These are phyloP conservation scores for Artibeus jamaicensis DNA, from an alignment of 2,797 vertebrate species.

Conservation along the genomic window DNA sequence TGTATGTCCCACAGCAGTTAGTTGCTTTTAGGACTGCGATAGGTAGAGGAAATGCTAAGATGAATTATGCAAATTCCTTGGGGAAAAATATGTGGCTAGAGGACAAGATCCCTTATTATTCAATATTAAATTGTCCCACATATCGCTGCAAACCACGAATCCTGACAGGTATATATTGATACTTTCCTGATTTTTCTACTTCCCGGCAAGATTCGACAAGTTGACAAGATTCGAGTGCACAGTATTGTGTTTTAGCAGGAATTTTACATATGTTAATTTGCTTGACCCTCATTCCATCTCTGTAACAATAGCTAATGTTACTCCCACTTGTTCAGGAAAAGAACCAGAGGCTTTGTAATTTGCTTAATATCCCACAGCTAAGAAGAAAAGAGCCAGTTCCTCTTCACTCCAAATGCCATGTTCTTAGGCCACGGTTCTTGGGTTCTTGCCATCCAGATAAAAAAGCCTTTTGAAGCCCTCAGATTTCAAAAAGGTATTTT, in stretches of 20 bases:
- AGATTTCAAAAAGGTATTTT: background rate
- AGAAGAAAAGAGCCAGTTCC: background rate
- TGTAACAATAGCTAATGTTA: background rate
- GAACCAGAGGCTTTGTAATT: background rate
- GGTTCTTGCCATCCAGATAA: background rate
- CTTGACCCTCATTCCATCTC: background rate
- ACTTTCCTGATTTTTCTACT: background rate
- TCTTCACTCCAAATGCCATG: background rate
- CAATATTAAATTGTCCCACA: background rate
- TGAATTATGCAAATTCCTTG: background rate
- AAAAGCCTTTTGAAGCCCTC: background rate
- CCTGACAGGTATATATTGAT: background rate
- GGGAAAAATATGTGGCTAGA: background rate
- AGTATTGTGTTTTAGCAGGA: background rate
- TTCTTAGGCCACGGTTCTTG: background rate
- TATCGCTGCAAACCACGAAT: background rate
- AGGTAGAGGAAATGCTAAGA: background rate
- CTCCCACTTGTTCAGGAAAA: background rate
- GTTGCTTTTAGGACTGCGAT: background rate
- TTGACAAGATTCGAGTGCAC: background rate
- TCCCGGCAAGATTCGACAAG: too few relatives aligned
- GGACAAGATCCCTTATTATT: background rate
- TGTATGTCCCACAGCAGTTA: background rate
- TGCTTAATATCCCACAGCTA: background rate
- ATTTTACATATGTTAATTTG: background rate